Base-by-base conservation (phyloP, 2,113 vertebrate genomes). In the Pollachius pollachius region DNA sequence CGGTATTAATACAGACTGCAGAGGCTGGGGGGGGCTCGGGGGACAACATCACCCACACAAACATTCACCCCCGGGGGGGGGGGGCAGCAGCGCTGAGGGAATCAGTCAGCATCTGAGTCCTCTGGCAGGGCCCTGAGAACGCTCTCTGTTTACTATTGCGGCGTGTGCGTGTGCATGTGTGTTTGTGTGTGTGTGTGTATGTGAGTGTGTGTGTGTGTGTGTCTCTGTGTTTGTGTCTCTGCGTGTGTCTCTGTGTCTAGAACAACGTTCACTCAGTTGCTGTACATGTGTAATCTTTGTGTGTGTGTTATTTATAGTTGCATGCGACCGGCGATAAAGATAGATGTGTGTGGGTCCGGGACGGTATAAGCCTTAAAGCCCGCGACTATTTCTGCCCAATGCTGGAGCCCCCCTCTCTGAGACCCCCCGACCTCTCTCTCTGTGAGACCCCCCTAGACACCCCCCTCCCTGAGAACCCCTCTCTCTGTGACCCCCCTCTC, bases 1-100 rank as follows among this genome's bases (percentile, higher is more conserved):
- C 63, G 84, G 75, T 89, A 89, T 86, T 84, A 89, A 90, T 89
- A 89, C 48, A 9, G 76, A 64, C 71, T 52, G 64, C 30, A 77
- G 85, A 82, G 62, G 66, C 7, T 48, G 12, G 34, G 65, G n/a
- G 52, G 62, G 78, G 75, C 67, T 21, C 59, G 27, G 30, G 27
- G 52, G 21, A 57, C 15, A 57, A 57, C 15, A 57, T 48, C 41
- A 48, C 41, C 41, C 41, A 48, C 41, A 48, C 41, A 6, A 12
- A 13, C 41, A 48, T 23, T 23, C 21, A 23, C 21, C 21, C 21
- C 21, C 21, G 15, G 41, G 64, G 54, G 37, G 52, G 62, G 62
- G 69, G 83, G 69, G 60, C 62, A 62, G 52, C 61, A 52, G 71
- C 59, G 69, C 57, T 48, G 52, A 34, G 67, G 79, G 64, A 74